Evolutionary conservation across 2,888 invertebrate species (phyloP), one percentile per base, ranked within the genome.

Genomic region (Cataglyphis cursor): DNA sequence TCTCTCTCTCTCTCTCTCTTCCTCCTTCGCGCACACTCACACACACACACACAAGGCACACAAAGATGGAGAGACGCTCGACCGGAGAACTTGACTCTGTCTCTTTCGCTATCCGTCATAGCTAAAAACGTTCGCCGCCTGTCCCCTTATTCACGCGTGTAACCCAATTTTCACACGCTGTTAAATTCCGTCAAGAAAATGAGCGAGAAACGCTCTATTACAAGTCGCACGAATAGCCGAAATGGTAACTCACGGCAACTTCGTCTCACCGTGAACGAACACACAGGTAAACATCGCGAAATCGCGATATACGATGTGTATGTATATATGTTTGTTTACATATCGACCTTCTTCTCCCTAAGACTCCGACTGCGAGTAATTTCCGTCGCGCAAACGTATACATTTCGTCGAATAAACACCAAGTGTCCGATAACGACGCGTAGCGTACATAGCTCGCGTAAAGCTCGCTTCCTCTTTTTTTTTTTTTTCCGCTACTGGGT

Each of bases 141-240:
- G 66, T 66, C 54, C 66, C 28, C 59, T 44, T 24, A 61, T 72
- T 59, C 59, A 72, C 72, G 59, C 72, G 72, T 72, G 78, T 70
- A 80, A 70, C 70, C 70, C 72, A 72, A 80, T 80, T 59, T 72
- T 80, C 72, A 72, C 78, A 59, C 78, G 59, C 78, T 28, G 72
- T 78, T 78, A 70, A 59, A 80, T 72, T 70, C 59, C 72, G 18
- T 9, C 35, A 41, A 72, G 78, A 72, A 72, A 80, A 80, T 54
- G 59, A 80, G 24, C 18, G 38, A 57, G 70, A 59, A 41, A 15
- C 31, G 57, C 28, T 31, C 28, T n/a, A 78, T 70, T 44, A 31
- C 41, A 35, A 15, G 54, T 41, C 38, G 70, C 70, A 31, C 21
- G 35, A 72, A 59, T 61, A 61, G 44, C 59, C 59, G 28, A 59